Percentiles rank a stretch among this genome's conserved stretches.
These are phyloP conservation scores for Minunthozetes semirufus DNA, from an alignment of 2,888 invertebrate genomes.

Conservation along the genomic window DNA sequence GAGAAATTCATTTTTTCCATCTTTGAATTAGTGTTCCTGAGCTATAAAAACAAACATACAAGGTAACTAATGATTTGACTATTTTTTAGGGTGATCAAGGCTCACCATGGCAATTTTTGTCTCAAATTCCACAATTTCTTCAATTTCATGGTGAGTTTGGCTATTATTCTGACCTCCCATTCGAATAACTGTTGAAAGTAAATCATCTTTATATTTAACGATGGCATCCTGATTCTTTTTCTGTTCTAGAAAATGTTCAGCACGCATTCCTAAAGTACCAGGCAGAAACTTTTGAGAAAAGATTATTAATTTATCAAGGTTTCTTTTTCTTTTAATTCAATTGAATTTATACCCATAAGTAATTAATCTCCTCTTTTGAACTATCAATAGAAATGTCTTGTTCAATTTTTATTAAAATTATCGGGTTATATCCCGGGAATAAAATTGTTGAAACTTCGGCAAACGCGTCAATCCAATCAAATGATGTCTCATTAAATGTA, in stretches of 20 bases:
- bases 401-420: background rate
- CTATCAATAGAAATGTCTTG: conserved; percentile 22
- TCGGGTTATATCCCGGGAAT: background rate
- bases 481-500: background rate
- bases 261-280: too few relatives aligned
- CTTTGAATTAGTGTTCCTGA: too few relatives aligned
- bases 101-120: conserved; percentile 13
- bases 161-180: conserved; percentile 25
- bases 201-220: conserved; percentile 9
- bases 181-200: conserved; percentile 16
- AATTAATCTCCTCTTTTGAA: too few relatives aligned
- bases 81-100: too few relatives aligned
- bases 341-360: too few relatives aligned
- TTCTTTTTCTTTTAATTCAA: too few relatives aligned
- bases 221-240: background rate
- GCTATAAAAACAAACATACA: background rate
- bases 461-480: conserved; percentile 5
- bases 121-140: conserved; percentile 21
- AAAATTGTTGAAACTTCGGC: background rate
- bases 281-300: too few relatives aligned
- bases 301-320: too few relatives aligned
- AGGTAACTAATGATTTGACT: too few relatives aligned
- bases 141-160: conserved; percentile 24
- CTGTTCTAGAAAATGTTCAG: too few relatives aligned
- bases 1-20: conserved; percentile 46